Conservation (phyloP, 2,888 invertebrate species). For the Mellilla xanthometata region DNA sequence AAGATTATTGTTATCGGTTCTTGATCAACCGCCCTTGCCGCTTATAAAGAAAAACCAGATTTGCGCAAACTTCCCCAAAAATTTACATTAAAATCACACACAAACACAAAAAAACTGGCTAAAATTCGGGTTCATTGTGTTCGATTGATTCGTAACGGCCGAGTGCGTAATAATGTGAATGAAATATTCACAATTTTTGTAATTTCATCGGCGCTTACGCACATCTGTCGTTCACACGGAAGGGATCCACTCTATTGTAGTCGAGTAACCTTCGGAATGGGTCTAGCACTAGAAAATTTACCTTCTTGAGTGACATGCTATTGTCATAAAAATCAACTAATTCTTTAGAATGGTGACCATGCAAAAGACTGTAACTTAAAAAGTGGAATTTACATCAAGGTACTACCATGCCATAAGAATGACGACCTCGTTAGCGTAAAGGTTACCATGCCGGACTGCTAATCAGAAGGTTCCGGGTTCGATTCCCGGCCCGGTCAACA, state of each 20-base stretch:
- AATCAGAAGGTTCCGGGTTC: too few relatives aligned
- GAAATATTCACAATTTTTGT: slow-evolving; percentile 80
- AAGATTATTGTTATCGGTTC: slow-evolving; percentile 76
- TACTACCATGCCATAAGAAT: too few relatives aligned
- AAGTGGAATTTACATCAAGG: too few relatives aligned
- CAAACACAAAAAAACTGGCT: slow-evolving; percentile 70
- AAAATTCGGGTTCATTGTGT: slow-evolving; percentile 75
- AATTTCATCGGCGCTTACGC: slow-evolving; percentile 65
- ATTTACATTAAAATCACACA: slow-evolving; percentile 77
- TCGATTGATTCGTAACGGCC: slow-evolving; percentile 81
- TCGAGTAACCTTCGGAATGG: slow-evolving; percentile 41
- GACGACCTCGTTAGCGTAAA: too few relatives aligned
- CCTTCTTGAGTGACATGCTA: too few relatives aligned
- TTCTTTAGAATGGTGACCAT: too few relatives aligned
- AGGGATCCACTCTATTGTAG: slow-evolving; percentile 57
- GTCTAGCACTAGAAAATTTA: slow-evolving; percentile 5
- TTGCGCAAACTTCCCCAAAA: slow-evolving; percentile 70
- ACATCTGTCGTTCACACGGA: slow-evolving; percentile 78
- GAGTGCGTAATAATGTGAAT: slow-evolving; percentile 75
- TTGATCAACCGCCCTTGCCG: slow-evolving; percentile 70
- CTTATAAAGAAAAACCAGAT: slow-evolving; percentile 63
- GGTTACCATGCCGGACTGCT: too few relatives aligned
- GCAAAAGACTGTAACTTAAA: too few relatives aligned
- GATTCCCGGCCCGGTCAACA: too few relatives aligned
- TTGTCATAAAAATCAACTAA: too few relatives aligned